phyloP scores from a whole-genome alignment of 2,888 invertebrate species.

The Dorcus parallelipipedus region DNA sequence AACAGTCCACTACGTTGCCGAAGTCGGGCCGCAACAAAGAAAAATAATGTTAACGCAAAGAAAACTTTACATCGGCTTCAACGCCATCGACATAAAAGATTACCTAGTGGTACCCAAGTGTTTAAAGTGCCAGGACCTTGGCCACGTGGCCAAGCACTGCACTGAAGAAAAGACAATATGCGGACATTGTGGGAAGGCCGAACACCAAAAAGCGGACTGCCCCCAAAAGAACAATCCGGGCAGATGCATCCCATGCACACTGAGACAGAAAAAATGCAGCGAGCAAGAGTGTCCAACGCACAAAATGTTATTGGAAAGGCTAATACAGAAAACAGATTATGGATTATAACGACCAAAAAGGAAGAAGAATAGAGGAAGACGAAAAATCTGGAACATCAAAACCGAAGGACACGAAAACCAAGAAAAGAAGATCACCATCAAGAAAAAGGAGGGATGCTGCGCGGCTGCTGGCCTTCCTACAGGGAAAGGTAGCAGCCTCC shows the following conservation, averaged over 20 bases:
- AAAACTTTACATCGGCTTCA: too few relatives aligned
- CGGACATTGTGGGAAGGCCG: slow-evolving; percentile 1
- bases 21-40: not conserved
- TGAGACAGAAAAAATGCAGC: slow-evolving; percentile 5
- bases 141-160: slow-evolving; percentile 8
- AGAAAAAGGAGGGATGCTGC: not conserved
- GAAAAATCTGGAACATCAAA: not conserved
- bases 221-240: not conserved
- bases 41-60: not conserved
- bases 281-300: not conserved
- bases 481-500: too few relatives aligned
- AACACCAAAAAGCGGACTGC: not conserved
- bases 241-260: not conserved
- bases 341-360: not conserved
- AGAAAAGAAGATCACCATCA: not conserved
- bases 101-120: too few relatives aligned
- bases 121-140: too few relatives aligned
- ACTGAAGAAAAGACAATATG: not conserved
- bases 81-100: too few relatives aligned
- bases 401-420: not conserved
- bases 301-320: slow-evolving; percentile 4
- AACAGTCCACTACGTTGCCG: slow-evolving; percentile 5
- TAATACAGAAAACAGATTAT: slow-evolving; percentile 10
- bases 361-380: not conserved
- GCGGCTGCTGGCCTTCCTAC: too few relatives aligned